Conservation (phyloP, 2,113 vertebrate genomes). For the Callionymus lyra region DNA sequence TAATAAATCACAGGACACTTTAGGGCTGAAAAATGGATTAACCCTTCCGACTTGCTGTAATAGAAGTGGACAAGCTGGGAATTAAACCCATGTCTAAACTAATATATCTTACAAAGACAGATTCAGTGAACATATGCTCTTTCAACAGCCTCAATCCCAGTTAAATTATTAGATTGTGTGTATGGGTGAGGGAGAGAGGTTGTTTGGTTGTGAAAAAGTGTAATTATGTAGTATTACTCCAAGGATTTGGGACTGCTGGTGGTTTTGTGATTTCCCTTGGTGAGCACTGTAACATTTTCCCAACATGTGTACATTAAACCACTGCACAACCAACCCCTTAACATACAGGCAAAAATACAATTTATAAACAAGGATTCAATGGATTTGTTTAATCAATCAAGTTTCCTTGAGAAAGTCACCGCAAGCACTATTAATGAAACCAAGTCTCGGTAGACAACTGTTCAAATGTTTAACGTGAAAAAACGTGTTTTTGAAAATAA, state of each 20-base stretch:
- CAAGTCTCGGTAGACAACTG: too few relatives aligned
- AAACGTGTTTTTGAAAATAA: too few relatives aligned
- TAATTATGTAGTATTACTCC: slow-evolving; percentile 56
- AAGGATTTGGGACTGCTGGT: slow-evolving; percentile 37
- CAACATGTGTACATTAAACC: not conserved
- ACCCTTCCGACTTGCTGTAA: slow-evolving; percentile 25
- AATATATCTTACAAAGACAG: slow-evolving; percentile 21
- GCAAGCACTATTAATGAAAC: too few relatives aligned
- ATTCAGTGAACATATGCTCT: slow-evolving; percentile 32
- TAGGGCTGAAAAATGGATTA: slow-evolving; percentile 38
- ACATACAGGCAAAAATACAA: not conserved
- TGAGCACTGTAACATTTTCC: slow-evolving; percentile 37
- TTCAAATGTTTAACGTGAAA: too few relatives aligned
- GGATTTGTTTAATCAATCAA: too few relatives aligned
- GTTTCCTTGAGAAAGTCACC: too few relatives aligned
- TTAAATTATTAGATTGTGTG: slow-evolving; percentile 53
- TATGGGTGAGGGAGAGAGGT: slow-evolving; percentile 14
- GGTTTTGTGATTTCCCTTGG: slow-evolving; percentile 59
- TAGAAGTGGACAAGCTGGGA: slow-evolving; percentile 28
- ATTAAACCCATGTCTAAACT: slow-evolving; percentile 36
- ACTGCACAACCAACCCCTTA: not conserved
- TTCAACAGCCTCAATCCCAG: slow-evolving; percentile 36
- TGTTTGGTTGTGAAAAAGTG: slow-evolving; percentile 42
- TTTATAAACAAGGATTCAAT: too few relatives aligned
- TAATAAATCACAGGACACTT: slow-evolving; percentile 28